phyloP scores from a whole-genome alignment of 2,797 vertebrate species.

The Lateolabrax maculatus region DNA sequence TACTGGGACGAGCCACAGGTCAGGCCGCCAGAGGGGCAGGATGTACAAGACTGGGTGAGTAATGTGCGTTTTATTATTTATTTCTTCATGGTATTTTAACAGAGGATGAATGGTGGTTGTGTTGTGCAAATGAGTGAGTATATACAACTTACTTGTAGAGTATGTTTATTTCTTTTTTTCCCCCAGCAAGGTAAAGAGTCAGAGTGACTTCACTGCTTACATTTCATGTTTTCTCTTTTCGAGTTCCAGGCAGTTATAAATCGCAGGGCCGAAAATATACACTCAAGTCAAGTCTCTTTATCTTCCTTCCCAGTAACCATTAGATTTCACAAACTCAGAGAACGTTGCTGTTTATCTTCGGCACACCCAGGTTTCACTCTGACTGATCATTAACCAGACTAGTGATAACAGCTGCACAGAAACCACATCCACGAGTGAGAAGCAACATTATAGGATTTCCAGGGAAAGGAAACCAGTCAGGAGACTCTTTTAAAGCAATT shows the following conservation, averaged over 20 bases:
- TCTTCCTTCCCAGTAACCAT: neutral
- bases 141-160: neutral
- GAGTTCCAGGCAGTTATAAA: neutral
- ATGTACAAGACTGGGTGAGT: slow-evolving; percentile 91
- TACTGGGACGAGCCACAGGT: slow-evolving; percentile 83
- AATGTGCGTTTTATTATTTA: neutral
- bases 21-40: slow-evolving; percentile 78
- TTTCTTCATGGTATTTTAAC: neutral
- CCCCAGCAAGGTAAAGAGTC: neutral
- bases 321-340: slow-evolving; percentile 37
- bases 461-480: slow-evolving; percentile 20
- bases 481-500: slow-evolving; percentile 3
- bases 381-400: slow-evolving; percentile 82
- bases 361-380: slow-evolving; percentile 80
- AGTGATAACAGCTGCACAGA: slow-evolving; percentile 57
- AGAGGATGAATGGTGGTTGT: neutral
- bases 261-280: neutral
- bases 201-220: neutral
- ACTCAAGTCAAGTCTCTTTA: neutral
- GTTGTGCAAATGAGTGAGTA: neutral
- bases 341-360: slow-evolving; percentile 47
- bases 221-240: slow-evolving; percentile 5
- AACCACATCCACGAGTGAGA: neutral
- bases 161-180: slow-evolving; percentile 11
- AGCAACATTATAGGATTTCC: neutral